A percentile compares a stretch with the other conserved stretches of the same genome.
Evolutionary conservation across 2,113 vertebrate species (phyloP).

Genomic region (Periophthalmodon schlosseri): DNA sequence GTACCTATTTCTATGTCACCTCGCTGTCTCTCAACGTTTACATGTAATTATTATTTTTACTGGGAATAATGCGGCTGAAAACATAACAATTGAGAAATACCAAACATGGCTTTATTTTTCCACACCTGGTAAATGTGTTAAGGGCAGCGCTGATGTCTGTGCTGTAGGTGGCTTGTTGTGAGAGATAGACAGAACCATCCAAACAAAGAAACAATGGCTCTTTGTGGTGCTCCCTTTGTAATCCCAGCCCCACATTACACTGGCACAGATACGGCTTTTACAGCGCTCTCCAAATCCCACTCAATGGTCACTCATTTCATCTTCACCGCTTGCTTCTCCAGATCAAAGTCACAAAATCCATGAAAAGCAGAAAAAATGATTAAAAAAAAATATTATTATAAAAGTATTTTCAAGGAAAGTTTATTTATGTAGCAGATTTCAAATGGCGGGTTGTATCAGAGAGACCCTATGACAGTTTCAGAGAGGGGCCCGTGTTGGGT

Average conservation of each 20-base stretch:
- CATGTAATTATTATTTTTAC: too few species aligned
- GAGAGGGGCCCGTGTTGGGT: slow-evolving; percentile 7
- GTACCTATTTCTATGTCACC: too few species aligned
- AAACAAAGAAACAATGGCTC: slow-evolving; percentile 27
- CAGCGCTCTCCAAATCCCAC: slow-evolving; percentile 17
- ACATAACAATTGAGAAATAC: too few species aligned
- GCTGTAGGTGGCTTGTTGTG: slow-evolving; percentile 11
- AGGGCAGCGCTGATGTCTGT: slow-evolving; percentile 1
- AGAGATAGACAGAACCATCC: slow-evolving; percentile 8
- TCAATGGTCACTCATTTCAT: slow-evolving; percentile 23
- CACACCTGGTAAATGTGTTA: slow-evolving; percentile 25
- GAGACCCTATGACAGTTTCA: slow-evolving; percentile 19
- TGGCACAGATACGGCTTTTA: slow-evolving; percentile 10
- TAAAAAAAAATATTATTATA: neutral
- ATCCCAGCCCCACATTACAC: slow-evolving; percentile 7
- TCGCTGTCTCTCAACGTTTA: too few species aligned
- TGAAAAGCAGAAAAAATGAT: slow-evolving; percentile 17
- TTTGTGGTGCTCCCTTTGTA: slow-evolving; percentile 15
- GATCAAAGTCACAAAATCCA: slow-evolving; percentile 31
- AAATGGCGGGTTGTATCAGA: slow-evolving; percentile 24
- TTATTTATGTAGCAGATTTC: too few species aligned
- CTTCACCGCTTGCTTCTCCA: slow-evolving; percentile 15
- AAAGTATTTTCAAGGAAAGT: neutral
- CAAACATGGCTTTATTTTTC: neutral
- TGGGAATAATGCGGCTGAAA: too few species aligned